Evolutionary conservation across 1,140 invertebrate species (phyloP).

Genomic region (Ditylenchus dipsaci): DNA sequence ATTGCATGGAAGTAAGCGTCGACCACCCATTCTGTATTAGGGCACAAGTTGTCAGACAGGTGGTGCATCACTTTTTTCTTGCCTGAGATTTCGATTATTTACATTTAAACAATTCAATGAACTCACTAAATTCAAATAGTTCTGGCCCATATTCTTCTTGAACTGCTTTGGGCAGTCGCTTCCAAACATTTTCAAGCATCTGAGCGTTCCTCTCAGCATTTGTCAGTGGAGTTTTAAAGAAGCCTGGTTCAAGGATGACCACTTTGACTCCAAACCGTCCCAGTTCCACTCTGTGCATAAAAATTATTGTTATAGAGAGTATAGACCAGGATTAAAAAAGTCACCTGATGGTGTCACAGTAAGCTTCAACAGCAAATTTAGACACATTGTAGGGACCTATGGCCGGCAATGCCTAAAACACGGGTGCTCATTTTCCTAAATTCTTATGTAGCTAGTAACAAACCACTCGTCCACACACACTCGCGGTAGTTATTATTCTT

Average conservation of each 20-base stretch:
- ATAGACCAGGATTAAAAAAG: neutral
- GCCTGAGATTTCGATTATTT: slow-evolving; percentile 23
- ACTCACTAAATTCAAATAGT: slow-evolving; percentile 9
- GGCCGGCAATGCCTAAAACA: slow-evolving; percentile 23
- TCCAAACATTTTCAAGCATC: slow-evolving; percentile 10
- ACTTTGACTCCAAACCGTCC: neutral
- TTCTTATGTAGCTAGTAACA: too few relatives aligned
- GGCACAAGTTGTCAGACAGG: slow-evolving; percentile 19
- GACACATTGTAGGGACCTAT: slow-evolving; percentile 38
- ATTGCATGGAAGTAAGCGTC: slow-evolving; percentile 52
- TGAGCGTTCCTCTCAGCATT: neutral
- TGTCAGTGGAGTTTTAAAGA: slow-evolving; percentile 3
- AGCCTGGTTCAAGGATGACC: slow-evolving; percentile 4
- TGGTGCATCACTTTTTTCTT: slow-evolving; percentile 33
- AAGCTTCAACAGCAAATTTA: slow-evolving; percentile 41
- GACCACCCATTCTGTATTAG: slow-evolving; percentile 37
- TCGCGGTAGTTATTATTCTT: neutral
- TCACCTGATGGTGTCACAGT: slow-evolving; percentile 9
- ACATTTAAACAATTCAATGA: neutral
- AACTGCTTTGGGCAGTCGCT: neutral
- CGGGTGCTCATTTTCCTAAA: too few relatives aligned
- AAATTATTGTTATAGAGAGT: neutral
- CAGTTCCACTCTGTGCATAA: slow-evolving; percentile 1
- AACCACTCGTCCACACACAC: slow-evolving; percentile 37
- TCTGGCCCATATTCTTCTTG: neutral